Base-by-base conservation (phyloP, 2,797 vertebrate genomes). In the Melanotaenia pygmaea region DNA sequence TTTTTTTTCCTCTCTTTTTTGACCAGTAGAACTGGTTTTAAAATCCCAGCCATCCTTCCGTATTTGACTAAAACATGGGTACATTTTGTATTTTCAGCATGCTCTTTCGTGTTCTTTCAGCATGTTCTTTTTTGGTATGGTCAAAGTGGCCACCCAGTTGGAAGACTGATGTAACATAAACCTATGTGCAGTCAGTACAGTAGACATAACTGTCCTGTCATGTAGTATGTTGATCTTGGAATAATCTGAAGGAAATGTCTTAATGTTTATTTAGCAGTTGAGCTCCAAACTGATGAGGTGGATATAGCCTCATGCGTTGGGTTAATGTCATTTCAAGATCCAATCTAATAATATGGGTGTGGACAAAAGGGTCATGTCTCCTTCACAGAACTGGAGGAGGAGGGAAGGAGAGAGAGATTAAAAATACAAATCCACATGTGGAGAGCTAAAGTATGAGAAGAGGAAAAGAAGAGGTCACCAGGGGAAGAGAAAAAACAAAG, bases 151-250 rank as follows among this genome's bases (percentile, higher is more conserved):
- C 78, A 67, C 62, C 67, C 78, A 77, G 16, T 20, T 1, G 30
- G 78, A 76, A 51, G 51, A 64, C 32, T 24, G 64, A 66, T 45
- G 28, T 4, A 9, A 18, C 43, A 28, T 24, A 22, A 56, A 56
- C 14, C 14, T 28, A 43, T 66, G 32, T 30, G 54, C 50, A 59
- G 34, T 45, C 59, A 18, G 12, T 28, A 10, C 18, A n/a, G 13
- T 56, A 63, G 28, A 80, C 53, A 7, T 67, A 37, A 30, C 34
- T 26, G 32, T 56, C 30, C 58, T 26, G n/a, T 64, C 43, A n/a
- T 57, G 45, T 26, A 43, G 47, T 43, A 4, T 85, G 86, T 77
- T 82, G 74, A 74, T 78, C 18, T 77, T 87, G 87, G 85, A 75
- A 47, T 68, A 61, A 45, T 71, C 37, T 14, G 1, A 26, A 47